Conservation (phyloP, 2,113 vertebrate species). For the Siniperca knerii region DNA sequence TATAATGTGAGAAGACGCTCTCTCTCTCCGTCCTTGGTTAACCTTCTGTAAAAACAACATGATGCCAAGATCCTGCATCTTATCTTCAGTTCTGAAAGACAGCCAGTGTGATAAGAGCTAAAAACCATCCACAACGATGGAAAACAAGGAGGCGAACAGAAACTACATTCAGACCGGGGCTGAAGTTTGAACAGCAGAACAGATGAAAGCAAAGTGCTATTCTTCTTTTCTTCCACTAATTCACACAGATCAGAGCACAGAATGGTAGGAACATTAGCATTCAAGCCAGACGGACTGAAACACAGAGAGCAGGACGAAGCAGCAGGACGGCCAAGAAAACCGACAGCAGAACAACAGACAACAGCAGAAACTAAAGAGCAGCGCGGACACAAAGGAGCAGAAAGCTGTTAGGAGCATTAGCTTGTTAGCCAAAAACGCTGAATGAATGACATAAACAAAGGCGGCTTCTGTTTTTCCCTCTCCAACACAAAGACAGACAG, state of each 20-base stretch:
- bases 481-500: slow-evolving; percentile 7
- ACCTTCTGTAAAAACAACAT: slow-evolving; percentile 12
- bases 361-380: slow-evolving; percentile 5
- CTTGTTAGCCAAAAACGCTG: background rate
- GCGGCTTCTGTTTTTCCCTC: background rate
- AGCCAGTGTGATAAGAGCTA: background rate
- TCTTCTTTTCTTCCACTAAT: slow-evolving; percentile 34
- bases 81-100: slow-evolving; percentile 13
- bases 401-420: slow-evolving; percentile 29
- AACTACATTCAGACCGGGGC: background rate
- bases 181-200: slow-evolving; percentile 3
- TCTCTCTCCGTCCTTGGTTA: slow-evolving; percentile 15
- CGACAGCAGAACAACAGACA: background rate
- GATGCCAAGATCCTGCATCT: slow-evolving; percentile 5
- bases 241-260: slow-evolving; percentile 28
- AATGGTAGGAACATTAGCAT: slow-evolving; percentile 54
- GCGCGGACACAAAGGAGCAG: slow-evolving; percentile 19
- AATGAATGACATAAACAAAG: slow-evolving; percentile 8
- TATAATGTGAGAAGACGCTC: slow-evolving; percentile 19
- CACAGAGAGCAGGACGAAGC: background rate
- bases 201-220: slow-evolving; percentile 18
- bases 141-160: background rate
- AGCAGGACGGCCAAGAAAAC: slow-evolving; percentile 5
- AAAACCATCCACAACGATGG: background rate
- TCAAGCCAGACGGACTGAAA: slow-evolving; percentile 30